Evolutionary conservation across 2,888 invertebrate species (phyloP).

Genomic region (Diadegma fenestrale): DNA sequence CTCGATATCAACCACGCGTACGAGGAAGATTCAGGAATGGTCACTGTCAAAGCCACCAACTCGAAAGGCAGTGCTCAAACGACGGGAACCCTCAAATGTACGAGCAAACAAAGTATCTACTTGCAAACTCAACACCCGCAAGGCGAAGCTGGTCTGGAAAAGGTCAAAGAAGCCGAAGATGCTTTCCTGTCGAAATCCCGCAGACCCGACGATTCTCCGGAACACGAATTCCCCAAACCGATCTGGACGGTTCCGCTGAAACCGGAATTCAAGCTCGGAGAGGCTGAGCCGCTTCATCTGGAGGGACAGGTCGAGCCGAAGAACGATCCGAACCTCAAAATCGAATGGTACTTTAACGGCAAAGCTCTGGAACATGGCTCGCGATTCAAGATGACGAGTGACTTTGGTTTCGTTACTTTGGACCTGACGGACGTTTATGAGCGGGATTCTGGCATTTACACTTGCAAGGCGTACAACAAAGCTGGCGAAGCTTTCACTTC

Average conservation of each 20-base stretch:
- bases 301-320: slow-evolving; percentile 98
- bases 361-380: slow-evolving; percentile 94
- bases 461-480: slow-evolving; percentile 95
- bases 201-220: slow-evolving; percentile 90
- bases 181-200: slow-evolving; percentile 90
- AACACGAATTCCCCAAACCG: slow-evolving; percentile 93
- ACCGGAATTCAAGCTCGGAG: slow-evolving; percentile 92
- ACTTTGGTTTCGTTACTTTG: slow-evolving; percentile 98
- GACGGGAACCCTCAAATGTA: slow-evolving; percentile 94
- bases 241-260: slow-evolving; percentile 94
- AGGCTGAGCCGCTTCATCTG: slow-evolving; percentile 94
- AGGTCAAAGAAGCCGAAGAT: slow-evolving; percentile 95
- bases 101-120: slow-evolving; percentile 92
- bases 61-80: slow-evolving; percentile 95
- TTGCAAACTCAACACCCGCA: slow-evolving; percentile 98
- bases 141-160: slow-evolving; percentile 95
- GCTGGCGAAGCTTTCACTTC: slow-evolving; percentile 97
- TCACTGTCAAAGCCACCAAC: slow-evolving; percentile 95
- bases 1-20: slow-evolving; percentile 95
- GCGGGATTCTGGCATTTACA: slow-evolving; percentile 97
- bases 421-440: slow-evolving; percentile 97
- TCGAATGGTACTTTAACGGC: slow-evolving; percentile 98
- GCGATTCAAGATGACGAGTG: slow-evolving; percentile 96
- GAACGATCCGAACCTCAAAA: slow-evolving; percentile 94
- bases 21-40: slow-evolving; percentile 96